A percentile compares a stretch with the other conserved stretches of the same genome.
phyloP scores from a whole-genome alignment of 2,797 vertebrate species.

The Chaetophractus vellerosus region DNA sequence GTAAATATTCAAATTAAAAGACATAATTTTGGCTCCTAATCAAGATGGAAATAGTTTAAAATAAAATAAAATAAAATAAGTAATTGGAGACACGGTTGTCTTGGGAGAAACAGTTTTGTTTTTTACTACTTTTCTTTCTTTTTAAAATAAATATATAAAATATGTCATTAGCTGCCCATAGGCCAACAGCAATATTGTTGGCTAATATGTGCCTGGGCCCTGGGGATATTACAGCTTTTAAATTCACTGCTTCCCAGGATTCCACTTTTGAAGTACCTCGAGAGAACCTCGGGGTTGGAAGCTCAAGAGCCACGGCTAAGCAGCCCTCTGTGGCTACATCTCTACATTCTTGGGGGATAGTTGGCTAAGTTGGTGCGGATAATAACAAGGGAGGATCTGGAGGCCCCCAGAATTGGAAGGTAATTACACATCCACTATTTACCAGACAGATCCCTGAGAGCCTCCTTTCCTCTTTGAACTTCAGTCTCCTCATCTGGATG shows the following conservation, averaged over 20 bases:
- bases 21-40: slow-evolving; percentile 61
- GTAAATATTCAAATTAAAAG: slow-evolving; percentile 62
- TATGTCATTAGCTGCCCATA: not conserved
- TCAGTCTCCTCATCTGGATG: slow-evolving; percentile 65
- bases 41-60: slow-evolving; percentile 70
- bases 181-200: slow-evolving; percentile 59
- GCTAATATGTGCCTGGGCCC: slow-evolving; percentile 9
- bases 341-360: fast-evolving
- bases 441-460: not conserved
- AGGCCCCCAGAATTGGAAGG: not conserved
- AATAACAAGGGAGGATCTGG: not conserved
- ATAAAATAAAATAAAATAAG: slow-evolving; percentile 71
- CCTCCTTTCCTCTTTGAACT: not conserved
- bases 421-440: not conserved
- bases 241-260: not conserved
- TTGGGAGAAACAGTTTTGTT: slow-evolving; percentile 67
- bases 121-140: not conserved
- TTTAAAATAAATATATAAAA: slow-evolving; percentile 64
- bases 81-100: slow-evolving; percentile 78
- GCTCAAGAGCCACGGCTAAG: fast-evolving
- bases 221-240: not conserved
- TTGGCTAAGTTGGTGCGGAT: not conserved
- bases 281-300: not conserved
- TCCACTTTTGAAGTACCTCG: not conserved
- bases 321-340: fast-evolving